Conservation (phyloP, 2,113 vertebrate species). For the Petrocephalus microphthalmus region DNA sequence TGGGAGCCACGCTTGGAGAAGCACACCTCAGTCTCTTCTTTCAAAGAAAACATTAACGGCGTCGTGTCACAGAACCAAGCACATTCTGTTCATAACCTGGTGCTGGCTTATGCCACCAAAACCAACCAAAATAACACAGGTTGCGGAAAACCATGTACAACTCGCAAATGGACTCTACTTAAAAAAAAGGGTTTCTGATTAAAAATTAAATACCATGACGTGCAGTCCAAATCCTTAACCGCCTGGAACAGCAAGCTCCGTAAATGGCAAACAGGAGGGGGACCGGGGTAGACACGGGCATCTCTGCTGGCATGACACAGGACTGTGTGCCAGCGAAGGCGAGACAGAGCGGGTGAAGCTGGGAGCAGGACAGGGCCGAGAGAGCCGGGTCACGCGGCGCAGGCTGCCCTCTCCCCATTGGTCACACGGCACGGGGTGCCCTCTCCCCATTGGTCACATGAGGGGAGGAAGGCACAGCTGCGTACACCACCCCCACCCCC, state of each 20-base stretch:
- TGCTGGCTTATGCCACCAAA: not conserved
- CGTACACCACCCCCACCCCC: not conserved
- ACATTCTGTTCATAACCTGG: slow-evolving; percentile 40
- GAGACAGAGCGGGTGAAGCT: not conserved
- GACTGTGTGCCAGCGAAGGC: slow-evolving; percentile 14
- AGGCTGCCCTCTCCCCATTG: not conserved
- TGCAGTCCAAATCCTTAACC: not conserved
- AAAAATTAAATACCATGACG: not conserved
- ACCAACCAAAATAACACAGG: not conserved
- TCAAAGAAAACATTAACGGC: slow-evolving; percentile 25
- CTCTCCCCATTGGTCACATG: not conserved
- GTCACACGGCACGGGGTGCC: not conserved
- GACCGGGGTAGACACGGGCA: not conserved
- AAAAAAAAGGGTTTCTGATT: not conserved
- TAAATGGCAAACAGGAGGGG: not conserved
- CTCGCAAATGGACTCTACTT: not conserved
- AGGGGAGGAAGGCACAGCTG: slow-evolving; percentile 10
- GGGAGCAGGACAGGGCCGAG: slow-evolving; percentile 12
- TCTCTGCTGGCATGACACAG: slow-evolving; percentile 22
- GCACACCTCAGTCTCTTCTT: slow-evolving; percentile 12
- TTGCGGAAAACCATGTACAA: not conserved
- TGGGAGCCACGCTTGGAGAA: slow-evolving; percentile 35
- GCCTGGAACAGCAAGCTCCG: not conserved
- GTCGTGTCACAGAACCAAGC: slow-evolving; percentile 28
- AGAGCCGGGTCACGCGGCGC: not conserved